Base-by-base conservation (phyloP, 2,888 invertebrate genomes). In the Apamea sordens region DNA sequence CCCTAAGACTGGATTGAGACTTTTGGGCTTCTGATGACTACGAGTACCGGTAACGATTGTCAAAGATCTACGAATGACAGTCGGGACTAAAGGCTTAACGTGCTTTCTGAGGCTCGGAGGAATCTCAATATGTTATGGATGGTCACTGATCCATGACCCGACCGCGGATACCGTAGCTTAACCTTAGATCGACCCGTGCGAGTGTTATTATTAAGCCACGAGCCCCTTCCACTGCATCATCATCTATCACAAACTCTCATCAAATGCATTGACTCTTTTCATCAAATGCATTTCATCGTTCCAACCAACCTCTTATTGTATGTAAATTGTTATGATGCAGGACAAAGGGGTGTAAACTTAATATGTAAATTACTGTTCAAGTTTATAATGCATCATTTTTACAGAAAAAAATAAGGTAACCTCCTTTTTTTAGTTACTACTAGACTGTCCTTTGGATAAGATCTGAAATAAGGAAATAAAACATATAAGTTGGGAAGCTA, bases 401-500 rank as follows among this genome's bases (percentile, higher is more conserved):
- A 7, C 15, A 18, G 0, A 10, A 28, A 8, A 21, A 13, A n/a
- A 73, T 24, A n/a, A 50, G 44, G 15, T 50, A 10, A 50, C 21
- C 10, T 28, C 8, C n/a, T 21, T 65, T n/a, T 44, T 32, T 36
- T 15, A 8, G 18, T n/a, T 32, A 18, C 0, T 36, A 28, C 36
- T 36, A 10, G 3, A 28, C 28, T 50, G 18, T 36, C 2, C 21
- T 15, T 44, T 47, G 44, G 21, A 59, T 41, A 80, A 36, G 24
- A 77, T 79, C 36, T 28, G 18, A 36, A 36, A 77, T n/a, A 53
- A 81, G 28, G 18, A 36, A 36, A 77, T n/a, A 53, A 81, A 36
- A 63, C 13, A 76, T 5, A 28, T 7, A n/a, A n/a, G 3, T 18
- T 15, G 24, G 6, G 28, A n/a, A n/a, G 15, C 5, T 53, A 76